Evolutionary conservation across 2,113 vertebrate genomes (phyloP), one percentile per base, ranked within the genome.

Genomic region (Macquaria ambigua): DNA sequence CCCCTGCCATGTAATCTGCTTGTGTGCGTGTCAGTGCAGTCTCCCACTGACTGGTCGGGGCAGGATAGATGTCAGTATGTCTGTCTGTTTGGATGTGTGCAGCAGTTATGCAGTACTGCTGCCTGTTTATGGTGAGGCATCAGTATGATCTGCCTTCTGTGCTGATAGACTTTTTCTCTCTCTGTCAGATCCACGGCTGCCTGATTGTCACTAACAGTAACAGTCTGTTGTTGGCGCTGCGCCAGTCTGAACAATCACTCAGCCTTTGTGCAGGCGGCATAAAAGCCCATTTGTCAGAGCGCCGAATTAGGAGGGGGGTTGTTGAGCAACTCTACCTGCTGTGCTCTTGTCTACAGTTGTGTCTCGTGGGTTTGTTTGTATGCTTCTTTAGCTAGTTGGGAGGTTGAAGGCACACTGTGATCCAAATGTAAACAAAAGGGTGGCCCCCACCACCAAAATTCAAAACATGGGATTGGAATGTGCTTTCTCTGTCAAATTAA

Each of bases 271-370:
- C 74, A 66, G 67, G 76, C 74, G 1, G 64, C 89, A 94, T 90
- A 92, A 94, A 92, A 90, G 90, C 66, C 64, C 70, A 83, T 88
- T 94, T 95, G 92, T 93, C 75, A 89, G 79, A 46, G 61, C 74
- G 85, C 66, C 39, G 63, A 78, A 81, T 89, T 88, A 83, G 81
- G n/a, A 63, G 55, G 46, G 61, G 77, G 53, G 69, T 73, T 86
- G 77, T 90, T 92, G 84, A 59, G 46, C 87, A 90, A 87, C 50
- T 70, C 82, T 86, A 87, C 89, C 93, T 93, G 89, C 89, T 90
- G 90, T 85, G 85, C 77, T 85, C 58, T 84, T 94, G 88, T 88
- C 85, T 84, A 67, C 31, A 87, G 82, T 88, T 84, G 79, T 90
- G 83, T 90, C 83, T 89, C 23, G 79, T 50, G 53, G 23, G 48